Conservation (phyloP, 2,888 invertebrate genomes). For the Stramonita haemastoma region DNA sequence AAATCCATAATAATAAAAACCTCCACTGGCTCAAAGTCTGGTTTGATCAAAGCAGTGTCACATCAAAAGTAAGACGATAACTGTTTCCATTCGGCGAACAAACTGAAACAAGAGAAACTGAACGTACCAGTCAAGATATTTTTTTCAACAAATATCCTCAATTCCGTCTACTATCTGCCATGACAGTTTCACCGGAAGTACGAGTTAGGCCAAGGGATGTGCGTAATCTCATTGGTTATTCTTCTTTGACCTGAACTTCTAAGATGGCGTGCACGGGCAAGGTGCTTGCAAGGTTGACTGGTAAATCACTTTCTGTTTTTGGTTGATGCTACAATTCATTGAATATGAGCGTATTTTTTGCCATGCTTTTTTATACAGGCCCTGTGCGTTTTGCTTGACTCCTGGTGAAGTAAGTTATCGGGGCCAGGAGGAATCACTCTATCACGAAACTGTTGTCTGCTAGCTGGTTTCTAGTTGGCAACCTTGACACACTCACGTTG, state of each 20-base stretch:
- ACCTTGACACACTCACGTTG: no score
- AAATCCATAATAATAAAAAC: constrained; percentile 21
- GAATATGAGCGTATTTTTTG: background rate
- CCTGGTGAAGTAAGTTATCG: no score
- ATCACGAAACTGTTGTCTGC: no score
- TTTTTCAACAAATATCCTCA: background rate
- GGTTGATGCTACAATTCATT: background rate
- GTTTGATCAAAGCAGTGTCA: no score
- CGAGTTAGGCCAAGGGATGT: background rate
- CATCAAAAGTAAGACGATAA: background rate
- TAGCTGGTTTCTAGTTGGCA: no score
- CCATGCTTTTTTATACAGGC: background rate
- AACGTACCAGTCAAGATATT: background rate
- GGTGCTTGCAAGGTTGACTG: constrained; percentile 59
- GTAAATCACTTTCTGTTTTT: constrained; percentile 46
- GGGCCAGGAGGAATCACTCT: no score
- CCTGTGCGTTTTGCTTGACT: no score
- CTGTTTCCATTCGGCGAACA: background rate
- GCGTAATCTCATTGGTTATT: constrained; percentile 24
- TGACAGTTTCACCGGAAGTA: constrained; percentile 41
- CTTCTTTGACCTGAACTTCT: constrained; percentile 36
- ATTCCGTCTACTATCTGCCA: constrained; percentile 33
- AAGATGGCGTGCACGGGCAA: constrained; percentile 60
- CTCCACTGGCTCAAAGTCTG: background rate
- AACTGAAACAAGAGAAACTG: background rate